These are phyloP conservation scores for Ectemnius cavifrons DNA, from an alignment of 2,888 invertebrate species.

Conservation along the genomic window DNA sequence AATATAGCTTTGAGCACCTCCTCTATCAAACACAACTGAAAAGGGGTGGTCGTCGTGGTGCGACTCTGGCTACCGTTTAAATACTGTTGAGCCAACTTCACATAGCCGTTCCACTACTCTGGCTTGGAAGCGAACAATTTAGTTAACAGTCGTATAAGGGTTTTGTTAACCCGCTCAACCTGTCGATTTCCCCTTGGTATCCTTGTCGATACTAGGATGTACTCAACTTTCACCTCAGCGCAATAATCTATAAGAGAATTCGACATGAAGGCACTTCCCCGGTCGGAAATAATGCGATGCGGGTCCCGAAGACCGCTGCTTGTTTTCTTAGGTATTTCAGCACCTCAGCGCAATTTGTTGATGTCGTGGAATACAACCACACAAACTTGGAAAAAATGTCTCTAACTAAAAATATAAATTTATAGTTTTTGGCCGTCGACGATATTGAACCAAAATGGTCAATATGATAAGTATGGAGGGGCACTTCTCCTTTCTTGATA, in stretches of 20 bases:
- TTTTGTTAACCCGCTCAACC: not conserved
- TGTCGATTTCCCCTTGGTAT: no score
- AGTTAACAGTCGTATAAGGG: constrained; percentile 10
- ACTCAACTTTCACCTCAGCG: not conserved
- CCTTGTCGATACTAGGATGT: not conserved
- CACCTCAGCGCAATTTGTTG: no score
- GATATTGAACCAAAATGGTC: no score
- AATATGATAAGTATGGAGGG: no score
- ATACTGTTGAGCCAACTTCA: not conserved
- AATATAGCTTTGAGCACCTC: not conserved
- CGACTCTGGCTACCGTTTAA: constrained; percentile 8
- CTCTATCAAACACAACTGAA: constrained; percentile 5
- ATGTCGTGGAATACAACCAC: no score
- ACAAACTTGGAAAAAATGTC: no score
- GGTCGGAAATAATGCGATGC: not conserved
- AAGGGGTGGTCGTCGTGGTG: not conserved
- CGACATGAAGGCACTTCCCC: constrained; percentile 19
- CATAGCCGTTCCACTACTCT: constrained; percentile 7
- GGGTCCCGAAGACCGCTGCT: no score
- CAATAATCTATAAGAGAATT: not conserved
- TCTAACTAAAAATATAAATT: no score
- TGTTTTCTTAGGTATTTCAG: no score
- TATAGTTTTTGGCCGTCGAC: no score
- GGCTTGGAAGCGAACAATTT: not conserved
- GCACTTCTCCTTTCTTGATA: no score